phyloP scores from a whole-genome alignment of 2,888 invertebrate species.

The Pyrrhia umbra region DNA sequence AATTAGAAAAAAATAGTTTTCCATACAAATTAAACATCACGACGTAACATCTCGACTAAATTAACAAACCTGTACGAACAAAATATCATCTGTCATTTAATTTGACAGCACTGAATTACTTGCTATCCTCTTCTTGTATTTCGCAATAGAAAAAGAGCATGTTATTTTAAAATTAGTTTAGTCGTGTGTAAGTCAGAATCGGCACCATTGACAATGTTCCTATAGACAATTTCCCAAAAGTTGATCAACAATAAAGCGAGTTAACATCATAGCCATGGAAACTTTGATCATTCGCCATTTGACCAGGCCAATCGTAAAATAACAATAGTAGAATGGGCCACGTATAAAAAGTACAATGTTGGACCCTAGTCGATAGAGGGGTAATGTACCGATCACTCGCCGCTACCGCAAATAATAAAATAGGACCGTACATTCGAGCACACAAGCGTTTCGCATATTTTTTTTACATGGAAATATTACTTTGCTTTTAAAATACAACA shows the following conservation, averaged over 20 bases:
- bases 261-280: constrained; percentile 26
- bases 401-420: constrained; percentile 64
- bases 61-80: too few relatives aligned
- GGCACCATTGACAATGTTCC: not conserved
- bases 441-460: constrained; percentile 19
- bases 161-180: too few relatives aligned
- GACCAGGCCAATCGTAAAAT: constrained; percentile 53
- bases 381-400: constrained; percentile 67
- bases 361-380: constrained; percentile 55
- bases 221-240: constrained; percentile 26
- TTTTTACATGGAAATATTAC: not conserved
- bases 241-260: constrained; percentile 25
- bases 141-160: too few relatives aligned
- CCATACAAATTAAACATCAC: too few relatives aligned
- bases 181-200: too few relatives aligned
- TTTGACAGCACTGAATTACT: too few relatives aligned
- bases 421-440: constrained; percentile 46
- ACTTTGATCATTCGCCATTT: constrained; percentile 49
- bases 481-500: too few relatives aligned
- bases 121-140: too few relatives aligned
- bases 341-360: constrained; percentile 69
- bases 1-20: too few relatives aligned
- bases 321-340: constrained; percentile 60
- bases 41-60: too few relatives aligned
- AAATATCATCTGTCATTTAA: too few relatives aligned